A percentile compares a stretch with the other conserved stretches of the same genome.
Conservation (phyloP, 2,113 vertebrate genomes). For the Bucco capensis region DNA sequence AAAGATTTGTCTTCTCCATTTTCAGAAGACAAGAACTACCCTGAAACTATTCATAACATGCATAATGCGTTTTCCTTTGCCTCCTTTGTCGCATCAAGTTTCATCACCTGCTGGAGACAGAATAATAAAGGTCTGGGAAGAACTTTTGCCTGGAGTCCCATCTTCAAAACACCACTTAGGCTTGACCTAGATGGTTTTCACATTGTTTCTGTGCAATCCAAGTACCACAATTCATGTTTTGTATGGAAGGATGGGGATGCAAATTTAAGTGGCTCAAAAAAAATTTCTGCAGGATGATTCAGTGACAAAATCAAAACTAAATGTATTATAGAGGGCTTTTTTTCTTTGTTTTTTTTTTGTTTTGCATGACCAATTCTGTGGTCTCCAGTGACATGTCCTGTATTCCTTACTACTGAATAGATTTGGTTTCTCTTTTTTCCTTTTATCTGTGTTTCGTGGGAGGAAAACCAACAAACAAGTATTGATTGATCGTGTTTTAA, state of each 20-base stretch:
- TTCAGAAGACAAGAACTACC: neutral
- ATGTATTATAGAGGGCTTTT: neutral
- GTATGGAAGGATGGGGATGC: neutral
- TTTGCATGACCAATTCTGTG: neutral
- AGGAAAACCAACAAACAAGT: neutral
- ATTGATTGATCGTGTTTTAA: neutral
- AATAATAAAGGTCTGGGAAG: neutral
- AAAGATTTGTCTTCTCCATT: neutral
- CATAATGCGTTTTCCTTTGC: neutral
- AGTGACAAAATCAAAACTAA: neutral
- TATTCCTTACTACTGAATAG: neutral
- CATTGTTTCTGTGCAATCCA: neutral
- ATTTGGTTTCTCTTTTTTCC: neutral
- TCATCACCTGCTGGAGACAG: neutral
- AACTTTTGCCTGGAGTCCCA: neutral
- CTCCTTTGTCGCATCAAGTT: neutral
- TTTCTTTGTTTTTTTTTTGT: neutral
- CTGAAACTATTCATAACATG: neutral
- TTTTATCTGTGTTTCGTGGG: neutral
- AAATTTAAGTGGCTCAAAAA: neutral
- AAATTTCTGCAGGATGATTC: neutral
- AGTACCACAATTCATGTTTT: neutral
- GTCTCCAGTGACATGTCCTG: neutral
- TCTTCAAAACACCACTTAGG: neutral
- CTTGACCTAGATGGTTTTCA: neutral